Conservation (phyloP, 2,113 vertebrate species). For the Boulengeromyrus knoepffleri region DNA sequence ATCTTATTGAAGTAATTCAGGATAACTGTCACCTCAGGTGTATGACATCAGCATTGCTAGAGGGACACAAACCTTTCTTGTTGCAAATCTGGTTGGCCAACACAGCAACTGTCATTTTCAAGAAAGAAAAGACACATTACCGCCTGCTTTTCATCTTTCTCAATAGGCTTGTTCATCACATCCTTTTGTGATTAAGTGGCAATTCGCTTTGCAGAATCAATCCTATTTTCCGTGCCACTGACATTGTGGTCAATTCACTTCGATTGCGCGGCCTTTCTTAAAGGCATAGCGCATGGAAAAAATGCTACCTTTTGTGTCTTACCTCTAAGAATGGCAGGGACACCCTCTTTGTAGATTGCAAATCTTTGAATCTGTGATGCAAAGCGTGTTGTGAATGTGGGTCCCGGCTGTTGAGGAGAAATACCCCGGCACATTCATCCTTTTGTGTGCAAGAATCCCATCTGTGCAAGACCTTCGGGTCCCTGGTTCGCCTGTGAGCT, state of each 20-base stretch:
- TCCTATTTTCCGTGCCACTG: neutral
- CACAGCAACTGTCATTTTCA: neutral
- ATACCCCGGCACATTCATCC: neutral
- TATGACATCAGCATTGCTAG: neutral
- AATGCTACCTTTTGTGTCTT: neutral
- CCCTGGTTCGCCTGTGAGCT: neutral
- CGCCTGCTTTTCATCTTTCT: neutral
- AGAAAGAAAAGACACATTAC: neutral
- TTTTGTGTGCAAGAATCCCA: neutral
- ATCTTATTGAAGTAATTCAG: neutral
- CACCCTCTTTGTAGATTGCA: neutral
- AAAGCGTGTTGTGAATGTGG: neutral
- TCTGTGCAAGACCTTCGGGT: neutral
- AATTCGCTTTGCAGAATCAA: neutral
- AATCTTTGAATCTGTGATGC: too few relatives aligned
- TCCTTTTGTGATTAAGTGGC: slow-evolving; percentile 10
- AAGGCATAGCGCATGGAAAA: neutral
- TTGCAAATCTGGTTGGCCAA: neutral
- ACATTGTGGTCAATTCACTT: neutral
- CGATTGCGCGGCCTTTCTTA: neutral
- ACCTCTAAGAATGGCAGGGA: neutral
- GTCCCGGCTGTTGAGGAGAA: neutral
- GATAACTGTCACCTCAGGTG: neutral
- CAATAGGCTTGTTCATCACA: neutral
- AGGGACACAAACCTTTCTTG: neutral